phyloP scores from a whole-genome alignment of 1,140 invertebrate species.

The Hirudo medicinalis region DNA sequence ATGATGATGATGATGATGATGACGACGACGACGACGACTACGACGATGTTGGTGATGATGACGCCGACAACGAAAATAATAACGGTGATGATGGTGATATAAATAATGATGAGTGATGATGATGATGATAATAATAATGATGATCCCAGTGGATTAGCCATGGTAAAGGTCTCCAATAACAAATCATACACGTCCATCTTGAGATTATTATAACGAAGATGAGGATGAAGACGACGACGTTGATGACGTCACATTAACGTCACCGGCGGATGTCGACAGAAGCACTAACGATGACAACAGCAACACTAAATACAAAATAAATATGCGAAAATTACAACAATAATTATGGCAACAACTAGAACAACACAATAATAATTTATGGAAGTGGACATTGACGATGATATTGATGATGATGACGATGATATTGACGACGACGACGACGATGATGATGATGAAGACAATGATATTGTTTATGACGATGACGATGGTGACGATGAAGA shows the following conservation, averaged over 20 bases:
- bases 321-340: background rate
- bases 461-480: background rate
- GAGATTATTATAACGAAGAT: too few species aligned
- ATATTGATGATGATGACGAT: background rate
- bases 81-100: background rate
- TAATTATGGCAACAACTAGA: background rate
- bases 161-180: too few species aligned
- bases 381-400: background rate
- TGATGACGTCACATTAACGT: conserved; percentile 7
- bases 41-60: background rate
- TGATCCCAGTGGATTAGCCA: too few species aligned
- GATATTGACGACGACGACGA: background rate
- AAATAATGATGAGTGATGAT: background rate
- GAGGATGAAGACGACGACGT: too few species aligned
- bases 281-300: background rate
- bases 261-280: background rate
- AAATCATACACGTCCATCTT: too few species aligned
- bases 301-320: background rate
- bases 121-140: too few species aligned
- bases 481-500: background rate
- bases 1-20: background rate
- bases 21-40: too few species aligned
- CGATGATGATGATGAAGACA: background rate
- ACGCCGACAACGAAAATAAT: too few species aligned
- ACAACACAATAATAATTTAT: background rate